Evolutionary conservation across 2,797 vertebrate genomes (phyloP), one percentile per base, ranked within the genome.

Genomic region (Anomalospiza imberbis): DNA sequence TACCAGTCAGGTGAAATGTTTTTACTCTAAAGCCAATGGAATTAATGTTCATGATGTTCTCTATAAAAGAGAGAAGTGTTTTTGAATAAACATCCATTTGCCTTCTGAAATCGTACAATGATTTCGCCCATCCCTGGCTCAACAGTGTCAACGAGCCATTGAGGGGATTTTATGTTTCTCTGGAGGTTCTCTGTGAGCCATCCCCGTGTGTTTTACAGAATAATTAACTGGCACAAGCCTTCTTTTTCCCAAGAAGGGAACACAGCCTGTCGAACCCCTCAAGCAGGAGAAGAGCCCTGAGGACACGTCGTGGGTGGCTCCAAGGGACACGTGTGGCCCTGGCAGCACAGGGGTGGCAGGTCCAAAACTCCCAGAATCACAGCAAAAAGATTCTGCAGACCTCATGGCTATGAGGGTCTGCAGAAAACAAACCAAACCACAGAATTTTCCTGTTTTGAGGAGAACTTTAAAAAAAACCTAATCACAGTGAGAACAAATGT

Each of bases 91-190:
- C 5, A 6, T 13, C 40, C 38, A 38, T 38, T 40, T 40, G 12
- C 11, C 38, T 13, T 40, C 38, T 40, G 38, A 40, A 40, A 40
- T 40, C 12, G 13, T 13, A 6, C 38, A 40, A 38, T 40, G 12
- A 13, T 40, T 40, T 40, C 12, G 6, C 38, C 38, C 12, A 13
- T 40, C 38, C 34, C 34, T 34, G 34, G 34, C 34, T 34, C 34
- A 12, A 6, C 13, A 13, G 38, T 40, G 38, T 40, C 38, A 40
- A 13, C 13, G 38, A 61, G 24, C 0, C 76, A 32, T 0, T 3
- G n/a, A 47, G 25, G 1, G 0, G 1, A 21, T 13, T 1, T 29
- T 3, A 0, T 5, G 9, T 6, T 31, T 17, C 67, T 62, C 65
- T 42, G 44, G 18, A 51, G 38, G 25, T 6, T 67, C 79, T 47